phyloP scores from a whole-genome alignment of 2,888 invertebrate genomes.

The Gastracanthus pulcherrimus region DNA sequence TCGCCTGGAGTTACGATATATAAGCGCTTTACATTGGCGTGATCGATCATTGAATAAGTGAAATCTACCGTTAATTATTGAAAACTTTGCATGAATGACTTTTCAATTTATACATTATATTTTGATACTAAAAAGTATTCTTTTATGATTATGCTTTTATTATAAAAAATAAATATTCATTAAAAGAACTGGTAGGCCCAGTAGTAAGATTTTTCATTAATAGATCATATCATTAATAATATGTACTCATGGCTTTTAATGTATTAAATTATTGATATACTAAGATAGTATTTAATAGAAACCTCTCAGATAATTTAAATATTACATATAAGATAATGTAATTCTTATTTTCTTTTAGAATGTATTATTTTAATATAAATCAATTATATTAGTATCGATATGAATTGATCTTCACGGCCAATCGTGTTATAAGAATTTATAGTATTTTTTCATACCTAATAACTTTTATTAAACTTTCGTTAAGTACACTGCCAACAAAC shows the following conservation, averaged over 20 bases:
- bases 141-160: too few relatives aligned
- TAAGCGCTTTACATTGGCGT: background rate
- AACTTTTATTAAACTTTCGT: conserved; percentile 33
- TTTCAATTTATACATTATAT: background rate
- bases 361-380: conserved; percentile 19
- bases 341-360: too few relatives aligned
- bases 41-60: background rate
- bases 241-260: too few relatives aligned
- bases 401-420: conserved; percentile 17
- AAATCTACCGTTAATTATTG: conserved; percentile 1
- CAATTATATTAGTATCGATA: conserved; percentile 20
- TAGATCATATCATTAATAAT: too few relatives aligned
- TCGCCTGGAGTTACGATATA: background rate
- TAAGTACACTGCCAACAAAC: conserved; percentile 22
- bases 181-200: too few relatives aligned
- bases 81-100: background rate
- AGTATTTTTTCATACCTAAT: conserved; percentile 11
- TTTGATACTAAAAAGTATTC: background rate
- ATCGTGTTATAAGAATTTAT: conserved; percentile 9
- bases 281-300: too few relatives aligned
- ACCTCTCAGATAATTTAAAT: too few relatives aligned
- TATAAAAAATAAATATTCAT: too few relatives aligned
- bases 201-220: too few relatives aligned
- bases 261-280: too few relatives aligned
- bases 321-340: too few relatives aligned